Conservation (phyloP, 2,888 invertebrate species). For the Erebia epiphron region DNA sequence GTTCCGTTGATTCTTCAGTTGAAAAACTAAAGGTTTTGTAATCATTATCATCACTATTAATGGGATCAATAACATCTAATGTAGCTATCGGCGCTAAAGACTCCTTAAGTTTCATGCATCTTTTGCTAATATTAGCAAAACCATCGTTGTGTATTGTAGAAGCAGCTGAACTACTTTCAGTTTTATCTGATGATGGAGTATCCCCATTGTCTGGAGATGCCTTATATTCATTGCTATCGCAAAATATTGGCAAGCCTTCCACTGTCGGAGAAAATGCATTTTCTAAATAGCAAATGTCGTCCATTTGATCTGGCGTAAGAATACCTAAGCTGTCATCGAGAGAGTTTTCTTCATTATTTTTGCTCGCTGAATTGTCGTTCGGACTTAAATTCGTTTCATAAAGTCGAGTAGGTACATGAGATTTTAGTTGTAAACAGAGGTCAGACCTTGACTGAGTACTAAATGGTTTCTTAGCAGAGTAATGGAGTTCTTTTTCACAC, state of each 20-base stretch:
- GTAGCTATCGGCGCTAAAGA: constrained; percentile 59
- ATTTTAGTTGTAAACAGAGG: constrained; percentile 72
- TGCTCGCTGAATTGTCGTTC: constrained; percentile 73
- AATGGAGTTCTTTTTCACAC: constrained; percentile 69
- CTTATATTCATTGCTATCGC: constrained; percentile 71
- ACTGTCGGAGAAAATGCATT: constrained; percentile 86
- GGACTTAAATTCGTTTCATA: constrained; percentile 72
- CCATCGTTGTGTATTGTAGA: constrained; percentile 78
- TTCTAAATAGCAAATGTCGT: constrained; percentile 85
- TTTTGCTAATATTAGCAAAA: constrained; percentile 59
- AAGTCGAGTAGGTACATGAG: constrained; percentile 62
- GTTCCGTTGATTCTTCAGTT: constrained; percentile 31
- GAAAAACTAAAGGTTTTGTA: constrained; percentile 37
- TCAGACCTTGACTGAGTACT: constrained; percentile 75
- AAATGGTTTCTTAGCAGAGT: constrained; percentile 62
- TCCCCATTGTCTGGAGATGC: constrained; percentile 77
- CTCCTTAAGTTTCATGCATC: constrained; percentile 45
- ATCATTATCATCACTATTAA: constrained; percentile 52
- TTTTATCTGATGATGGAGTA: constrained; percentile 83
- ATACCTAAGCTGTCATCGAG: constrained; percentile 94
- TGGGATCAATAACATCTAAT: constrained; percentile 54
- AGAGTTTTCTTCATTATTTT: constrained; percentile 89
- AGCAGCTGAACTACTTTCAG: constrained; percentile 78
- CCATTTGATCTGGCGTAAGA: constrained; percentile 95
- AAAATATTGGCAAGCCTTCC: constrained; percentile 83